Conservation (phyloP, 53 echinoderm and acorn worm species). For the Apostichopus leukothele region DNA sequence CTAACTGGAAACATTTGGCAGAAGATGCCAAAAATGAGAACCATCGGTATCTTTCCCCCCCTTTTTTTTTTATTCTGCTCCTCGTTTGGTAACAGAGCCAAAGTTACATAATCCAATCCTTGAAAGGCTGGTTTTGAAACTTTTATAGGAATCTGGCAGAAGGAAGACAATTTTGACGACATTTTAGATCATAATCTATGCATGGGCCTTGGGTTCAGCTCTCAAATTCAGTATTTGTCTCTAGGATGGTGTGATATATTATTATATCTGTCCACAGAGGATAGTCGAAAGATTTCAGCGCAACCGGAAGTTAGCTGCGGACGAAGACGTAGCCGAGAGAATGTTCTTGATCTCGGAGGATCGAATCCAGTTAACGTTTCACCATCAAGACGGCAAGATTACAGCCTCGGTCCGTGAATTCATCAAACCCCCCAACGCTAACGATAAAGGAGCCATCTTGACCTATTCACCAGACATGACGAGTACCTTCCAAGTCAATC, state of each 20-base stretch:
- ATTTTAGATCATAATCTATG: no score
- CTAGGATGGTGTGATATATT: not conserved
- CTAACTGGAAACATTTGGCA: no score
- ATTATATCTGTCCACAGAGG: slow-evolving; percentile 62
- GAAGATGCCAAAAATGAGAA: no score
- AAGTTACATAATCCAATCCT: no score
- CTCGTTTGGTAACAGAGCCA: no score
- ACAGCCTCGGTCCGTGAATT: slow-evolving; percentile 94
- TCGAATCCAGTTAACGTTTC: slow-evolving; percentile 94
- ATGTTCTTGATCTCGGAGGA: slow-evolving; percentile 91
- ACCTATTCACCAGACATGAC: slow-evolving; percentile 86
- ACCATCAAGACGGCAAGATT: slow-evolving; percentile 91
- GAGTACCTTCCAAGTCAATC: slow-evolving; percentile 86
- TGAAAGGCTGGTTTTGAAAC: no score
- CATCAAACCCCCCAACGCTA: slow-evolving; percentile 92
- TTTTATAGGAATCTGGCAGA: no score
- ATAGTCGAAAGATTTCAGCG: slow-evolving; percentile 87
- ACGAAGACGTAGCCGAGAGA: slow-evolving; percentile 87
- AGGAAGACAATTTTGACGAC: no score
- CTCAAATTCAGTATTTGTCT: no score
- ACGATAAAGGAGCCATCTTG: slow-evolving; percentile 92
- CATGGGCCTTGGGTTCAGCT: no score
- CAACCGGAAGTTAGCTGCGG: slow-evolving; percentile 68
- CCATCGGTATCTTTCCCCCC: no score
- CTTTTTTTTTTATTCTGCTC: no score